These are phyloP conservation scores for Drosophila subquinaria DNA, from an alignment of 2,888 invertebrate species.

Conservation along the genomic window DNA sequence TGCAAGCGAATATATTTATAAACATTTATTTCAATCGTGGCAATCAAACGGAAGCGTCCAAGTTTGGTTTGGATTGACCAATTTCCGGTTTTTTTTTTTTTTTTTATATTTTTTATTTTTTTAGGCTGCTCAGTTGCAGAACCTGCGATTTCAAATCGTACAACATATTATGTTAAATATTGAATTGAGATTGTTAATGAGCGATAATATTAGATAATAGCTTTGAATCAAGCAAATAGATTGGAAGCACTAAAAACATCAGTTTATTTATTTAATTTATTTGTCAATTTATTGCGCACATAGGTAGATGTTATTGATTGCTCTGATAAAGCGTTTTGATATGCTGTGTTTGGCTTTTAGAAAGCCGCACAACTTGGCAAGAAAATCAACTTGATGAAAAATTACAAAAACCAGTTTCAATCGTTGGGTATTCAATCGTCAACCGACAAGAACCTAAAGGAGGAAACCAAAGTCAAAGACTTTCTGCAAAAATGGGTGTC, in stretches of 20 bases:
- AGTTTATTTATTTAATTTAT: background rate
- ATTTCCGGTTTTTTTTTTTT: slow-evolving; percentile 64
- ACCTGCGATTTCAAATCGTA: slow-evolving; percentile 2
- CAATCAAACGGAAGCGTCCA: slow-evolving; percentile 71
- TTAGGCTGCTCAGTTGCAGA: background rate
- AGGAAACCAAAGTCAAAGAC: slow-evolving; percentile 37
- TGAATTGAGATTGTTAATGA: slow-evolving; percentile 23
- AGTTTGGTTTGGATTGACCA: slow-evolving; percentile 50
- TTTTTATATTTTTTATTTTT: background rate
- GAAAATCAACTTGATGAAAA: background rate
- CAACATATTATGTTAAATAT: slow-evolving; percentile 24
- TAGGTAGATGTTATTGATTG: background rate
- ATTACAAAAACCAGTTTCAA: slow-evolving; percentile 48
- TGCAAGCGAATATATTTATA: slow-evolving; percentile 19
- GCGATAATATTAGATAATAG: slow-evolving; percentile 42
- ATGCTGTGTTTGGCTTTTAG: slow-evolving; percentile 2
- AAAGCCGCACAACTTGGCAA: slow-evolving; percentile 14
- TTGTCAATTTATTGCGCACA: background rate
- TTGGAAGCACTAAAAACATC: background rate
- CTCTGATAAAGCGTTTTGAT: background rate
- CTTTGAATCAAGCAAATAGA: slow-evolving; percentile 4
- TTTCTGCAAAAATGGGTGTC: slow-evolving; percentile 52
- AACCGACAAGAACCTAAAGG: slow-evolving; percentile 32
- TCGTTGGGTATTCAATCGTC: slow-evolving; percentile 6
- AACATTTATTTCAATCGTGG: slow-evolving; percentile 26